Evolutionary conservation across 2,888 invertebrate species (phyloP), one percentile per base, ranked within the genome.

Genomic region (Metacarcinus magister): DNA sequence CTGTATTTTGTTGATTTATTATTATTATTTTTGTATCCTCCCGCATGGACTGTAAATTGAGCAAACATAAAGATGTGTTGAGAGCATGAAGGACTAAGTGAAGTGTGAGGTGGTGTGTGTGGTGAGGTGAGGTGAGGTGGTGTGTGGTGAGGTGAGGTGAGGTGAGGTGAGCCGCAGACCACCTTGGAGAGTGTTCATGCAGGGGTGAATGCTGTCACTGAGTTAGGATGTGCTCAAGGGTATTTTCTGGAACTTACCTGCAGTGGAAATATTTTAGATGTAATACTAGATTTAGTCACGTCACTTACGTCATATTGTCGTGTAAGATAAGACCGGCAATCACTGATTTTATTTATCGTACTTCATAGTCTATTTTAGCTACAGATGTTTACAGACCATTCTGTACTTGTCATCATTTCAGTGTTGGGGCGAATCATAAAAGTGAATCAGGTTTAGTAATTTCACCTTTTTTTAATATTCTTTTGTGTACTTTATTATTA

Each of bases 321-420:
- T 96, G 92, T 92, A 82, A 92, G 28, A 43, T 43, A 92, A 96
- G 94, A 94, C 82, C 19, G 92, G 82, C 96, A 94, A 91, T 94
- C 89, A 67, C 46, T 92, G 60, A 95, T 94, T 43, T 89, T 90
- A 91, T 96, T 96, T 96, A 93, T 95, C 96, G 54, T 96, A 96
- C 82, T 94, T 94, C 94, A 95, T 95, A 96, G 96, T 96, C 94
- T 96, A 96, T 96, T 96, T 96, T 96, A 96, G 96, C 94, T 96
- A 94, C 96, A 94, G 92, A 96, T 94, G 39, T 43, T 43, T 48
- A 87, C 92, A 46, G 93, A 46, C 89, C n/a, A 44, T 43, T 92
- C 32, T 67, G 90, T 94, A 90, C 43, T 46, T 87, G 60, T 95
- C 90, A 75, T 87, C 87, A 93, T 43, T 94, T 28, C 46, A 90